Conservation (phyloP, 2,888 invertebrate genomes). For the Troides helena region DNA sequence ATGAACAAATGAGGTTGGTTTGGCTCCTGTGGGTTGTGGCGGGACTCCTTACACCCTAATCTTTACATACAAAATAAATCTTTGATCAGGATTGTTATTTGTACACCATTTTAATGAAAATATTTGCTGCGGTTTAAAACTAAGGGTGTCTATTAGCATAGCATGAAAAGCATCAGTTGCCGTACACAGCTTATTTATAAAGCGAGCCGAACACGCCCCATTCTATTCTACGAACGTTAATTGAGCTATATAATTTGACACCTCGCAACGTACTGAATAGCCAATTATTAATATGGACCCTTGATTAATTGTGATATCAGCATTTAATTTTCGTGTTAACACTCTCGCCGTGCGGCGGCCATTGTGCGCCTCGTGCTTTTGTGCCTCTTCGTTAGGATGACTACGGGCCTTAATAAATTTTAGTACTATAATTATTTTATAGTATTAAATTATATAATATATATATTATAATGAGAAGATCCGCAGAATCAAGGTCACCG, state of each 20-base stretch:
- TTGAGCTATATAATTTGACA: constrained; percentile 80
- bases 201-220: constrained; percentile 57
- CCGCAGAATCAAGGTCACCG: no score
- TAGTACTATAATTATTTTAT: not conserved
- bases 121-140: not conserved
- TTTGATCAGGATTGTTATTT: not conserved
- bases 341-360: constrained; percentile 64
- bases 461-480: no score
- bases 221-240: constrained; percentile 74
- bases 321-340: constrained; percentile 81
- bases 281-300: constrained; percentile 79
- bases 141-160: constrained; percentile 16
- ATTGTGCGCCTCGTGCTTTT: constrained; percentile 72
- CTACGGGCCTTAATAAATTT: not conserved
- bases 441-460: no score
- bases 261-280: constrained; percentile 77
- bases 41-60: no score
- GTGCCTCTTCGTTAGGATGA: constrained; percentile 43
- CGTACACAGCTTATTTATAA: constrained; percentile 28
- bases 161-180: constrained; percentile 36
- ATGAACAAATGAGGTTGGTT: no score
- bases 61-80: no score
- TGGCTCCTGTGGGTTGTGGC: no score
- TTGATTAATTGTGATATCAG: constrained; percentile 81
- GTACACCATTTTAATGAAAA: not conserved